Base-by-base conservation (phyloP, 1,140 invertebrate genomes). In the Ips nitidus region DNA sequence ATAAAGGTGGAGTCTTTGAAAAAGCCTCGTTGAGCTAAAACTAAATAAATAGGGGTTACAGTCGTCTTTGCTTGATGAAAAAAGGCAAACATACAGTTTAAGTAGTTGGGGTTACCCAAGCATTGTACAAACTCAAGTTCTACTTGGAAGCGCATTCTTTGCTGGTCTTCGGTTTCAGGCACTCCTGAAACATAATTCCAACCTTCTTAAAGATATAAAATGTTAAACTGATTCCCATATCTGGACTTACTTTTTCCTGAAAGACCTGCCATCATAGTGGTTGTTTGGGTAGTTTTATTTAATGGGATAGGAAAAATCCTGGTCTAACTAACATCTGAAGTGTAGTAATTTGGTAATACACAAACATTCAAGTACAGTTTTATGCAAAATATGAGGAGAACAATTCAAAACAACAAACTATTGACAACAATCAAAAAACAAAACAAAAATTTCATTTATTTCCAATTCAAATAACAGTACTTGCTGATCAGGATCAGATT, bases 91-190 rank as follows among this genome's bases (percentile, higher is more conserved):
- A 89, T 86, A 98, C 94, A 99, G 79, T 99, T 98, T 37, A 99
- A 87, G 82, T 99, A 99, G 82, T 98, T 98, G 4, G 98, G 98
- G 84, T 99, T 99, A 2, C 95, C 96, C 41, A 99, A 84, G 81
- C 97, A 98, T 81, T 99, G 98, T 6, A 99, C 97, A 86, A 99
- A 99, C 84, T 99, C 98, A 64, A 99, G 84, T 84, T 99, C 97
- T 57, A 97, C 90, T 86, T 98, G 95, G 84, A 98, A 98, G 70
- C 96, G 86, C 75, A 95, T 82, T 76, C 89, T 89, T 76, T 93
- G 89, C 77, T 95, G 93, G 70, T 97, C 94, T 71, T 98, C 95
- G 55, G 91, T 92, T 83, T 97, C 94, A 57, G 89, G 84, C 60
- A 84, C 87, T 43, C 86, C 88, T 89, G 77, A 72, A 84, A 84